Evolutionary conservation across 2,113 vertebrate species (phyloP).

Genomic region (Tragelaphus imberbis): DNA sequence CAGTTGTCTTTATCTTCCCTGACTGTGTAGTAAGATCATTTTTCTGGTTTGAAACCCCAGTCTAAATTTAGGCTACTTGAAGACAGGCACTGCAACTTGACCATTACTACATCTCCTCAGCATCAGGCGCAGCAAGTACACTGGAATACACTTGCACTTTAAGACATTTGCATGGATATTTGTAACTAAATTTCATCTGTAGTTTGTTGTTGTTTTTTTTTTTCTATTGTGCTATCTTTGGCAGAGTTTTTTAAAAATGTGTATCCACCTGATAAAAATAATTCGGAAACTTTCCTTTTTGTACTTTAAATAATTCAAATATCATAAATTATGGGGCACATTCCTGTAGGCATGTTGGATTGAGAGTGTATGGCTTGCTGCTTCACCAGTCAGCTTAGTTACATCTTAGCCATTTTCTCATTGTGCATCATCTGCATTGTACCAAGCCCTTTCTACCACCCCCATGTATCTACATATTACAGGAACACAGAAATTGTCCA

Average conservation of each 20-base stretch:
- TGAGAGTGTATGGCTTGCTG: neutral
- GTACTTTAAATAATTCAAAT: neutral
- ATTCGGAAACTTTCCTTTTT: neutral
- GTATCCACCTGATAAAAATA: neutral
- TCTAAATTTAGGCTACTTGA: neutral
- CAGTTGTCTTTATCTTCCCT: neutral
- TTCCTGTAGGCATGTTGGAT: neutral
- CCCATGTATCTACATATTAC: no score
- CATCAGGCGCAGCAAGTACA: neutral
- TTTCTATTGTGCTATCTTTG: neutral
- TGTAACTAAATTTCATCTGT: neutral
- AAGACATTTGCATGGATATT: neutral
- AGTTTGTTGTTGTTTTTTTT: neutral
- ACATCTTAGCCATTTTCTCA: neutral
- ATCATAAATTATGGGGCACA: neutral
- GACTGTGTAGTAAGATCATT: neutral
- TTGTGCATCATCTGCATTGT: neutral
- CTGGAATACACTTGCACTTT: neutral
- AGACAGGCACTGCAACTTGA: no score
- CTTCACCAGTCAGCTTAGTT: neutral
- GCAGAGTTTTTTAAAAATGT: neutral
- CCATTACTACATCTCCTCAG: neutral
- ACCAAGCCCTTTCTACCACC: neutral
- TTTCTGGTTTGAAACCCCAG: neutral
- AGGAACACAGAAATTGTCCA: neutral